Evolutionary conservation across 2,888 invertebrate genomes (phyloP), one percentile per base, ranked within the genome.

Genomic region (Cartodere bifasciata): DNA sequence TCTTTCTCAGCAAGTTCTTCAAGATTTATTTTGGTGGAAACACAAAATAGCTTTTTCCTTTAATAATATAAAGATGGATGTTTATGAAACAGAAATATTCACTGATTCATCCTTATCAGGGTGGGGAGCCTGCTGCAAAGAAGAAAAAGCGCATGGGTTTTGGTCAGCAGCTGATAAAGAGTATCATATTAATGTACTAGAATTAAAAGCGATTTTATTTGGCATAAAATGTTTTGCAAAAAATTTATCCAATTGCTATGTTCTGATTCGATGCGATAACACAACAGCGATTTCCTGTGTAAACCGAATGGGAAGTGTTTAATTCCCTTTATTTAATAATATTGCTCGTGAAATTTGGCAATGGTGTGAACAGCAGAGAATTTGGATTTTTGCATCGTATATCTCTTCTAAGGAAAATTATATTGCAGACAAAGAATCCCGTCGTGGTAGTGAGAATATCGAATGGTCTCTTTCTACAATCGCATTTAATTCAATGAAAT

Each of bases 351-450:
- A 39, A 10, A 41, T 43, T 26, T 44, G 42, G 38, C 29, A 39
- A 13, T 44, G 37, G 39, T 41, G 37, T n/a, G 38, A 44, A 23
- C 3, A 4, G 4, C 38, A 36, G 23, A 29, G 29, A 6, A 35
- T 43, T 13, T 38, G 37, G 36, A 22, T 44, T 7, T 31, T 38
- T 2, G 45, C 45, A 3, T 37, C 43, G 2, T 45, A 43, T 24
- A 38, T 39, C 5, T 11, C 28, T 4, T 45, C 44, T 3, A 14
- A 5, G n/a, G 34, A 39, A 3, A 45, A 45, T 28, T 11, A 15
- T 2, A 31, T 41, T 24, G 48, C 47, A 2, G 48, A 50, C 31
- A 11, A 17, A 12, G 38, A 39, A 16, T 49, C 49, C 1, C 35
- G 48, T 6, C 16, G 7, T 11, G 6, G 29, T 20, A 14, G n/a